phyloP scores from a whole-genome alignment of 1,140 invertebrate genomes.

The Colletes gigas region DNA sequence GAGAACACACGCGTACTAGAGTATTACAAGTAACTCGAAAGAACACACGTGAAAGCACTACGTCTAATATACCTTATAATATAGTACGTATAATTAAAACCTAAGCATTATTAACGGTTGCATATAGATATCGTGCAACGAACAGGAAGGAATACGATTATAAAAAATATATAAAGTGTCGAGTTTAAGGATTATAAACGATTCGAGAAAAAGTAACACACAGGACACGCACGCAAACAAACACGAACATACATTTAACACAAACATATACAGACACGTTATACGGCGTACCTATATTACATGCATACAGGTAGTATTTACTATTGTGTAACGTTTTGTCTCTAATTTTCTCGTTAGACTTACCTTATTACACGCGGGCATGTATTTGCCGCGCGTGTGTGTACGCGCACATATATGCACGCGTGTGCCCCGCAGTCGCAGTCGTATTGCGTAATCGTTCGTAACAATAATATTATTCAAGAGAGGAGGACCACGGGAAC shows the following conservation, averaged over 20 bases:
- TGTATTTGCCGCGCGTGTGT: slow-evolving; percentile 74
- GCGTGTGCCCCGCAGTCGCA: slow-evolving; percentile 73
- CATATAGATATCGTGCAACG: slow-evolving; percentile 74
- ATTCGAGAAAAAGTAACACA: slow-evolving; percentile 17
- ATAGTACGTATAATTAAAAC: slow-evolving; percentile 79
- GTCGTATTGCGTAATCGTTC: slow-evolving; percentile 72
- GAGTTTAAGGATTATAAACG: slow-evolving; percentile 38
- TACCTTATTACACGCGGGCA: slow-evolving; percentile 66
- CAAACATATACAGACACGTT: slow-evolving; percentile 30
- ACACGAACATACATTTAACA: too few species aligned
- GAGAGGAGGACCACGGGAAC: slow-evolving; percentile 73
- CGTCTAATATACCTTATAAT: slow-evolving; percentile 64
- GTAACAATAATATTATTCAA: background rate
- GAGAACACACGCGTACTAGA: slow-evolving; percentile 50
- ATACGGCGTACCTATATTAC: slow-evolving; percentile 64
- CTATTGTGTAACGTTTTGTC: slow-evolving; percentile 83
- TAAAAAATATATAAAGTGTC: slow-evolving; percentile 45
- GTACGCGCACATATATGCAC: slow-evolving; percentile 52
- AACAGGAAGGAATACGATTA: slow-evolving; percentile 34
- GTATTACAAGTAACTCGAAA: slow-evolving; percentile 38
- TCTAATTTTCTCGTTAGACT: slow-evolving; percentile 79
- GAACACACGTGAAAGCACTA: slow-evolving; percentile 52
- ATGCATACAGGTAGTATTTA: slow-evolving; percentile 80
- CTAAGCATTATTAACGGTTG: slow-evolving; percentile 70
- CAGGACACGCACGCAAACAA: background rate